Evolutionary conservation across 2,113 vertebrate species (phyloP).

Genomic region (Caloenas nicobarica): DNA sequence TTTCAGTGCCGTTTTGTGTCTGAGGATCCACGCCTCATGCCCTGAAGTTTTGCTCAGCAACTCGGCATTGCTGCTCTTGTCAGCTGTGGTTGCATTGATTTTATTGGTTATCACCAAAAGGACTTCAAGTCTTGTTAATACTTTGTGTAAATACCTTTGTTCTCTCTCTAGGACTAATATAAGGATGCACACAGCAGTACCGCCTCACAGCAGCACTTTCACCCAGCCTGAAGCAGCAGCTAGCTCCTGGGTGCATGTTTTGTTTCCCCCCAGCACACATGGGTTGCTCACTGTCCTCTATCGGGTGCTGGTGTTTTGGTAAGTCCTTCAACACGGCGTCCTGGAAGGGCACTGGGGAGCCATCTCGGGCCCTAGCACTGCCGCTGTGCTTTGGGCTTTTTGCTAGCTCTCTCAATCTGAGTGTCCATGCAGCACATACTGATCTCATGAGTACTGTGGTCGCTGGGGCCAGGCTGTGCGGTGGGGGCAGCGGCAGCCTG

Average conservation of each 20-base stretch:
- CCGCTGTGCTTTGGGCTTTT: neutral
- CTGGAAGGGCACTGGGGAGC: neutral
- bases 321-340: neutral
- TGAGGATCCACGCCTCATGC: accelerated
- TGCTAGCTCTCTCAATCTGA: neutral
- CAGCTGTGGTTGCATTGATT: neutral
- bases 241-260: neutral
- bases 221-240: neutral
- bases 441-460: accelerated
- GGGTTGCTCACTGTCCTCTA: neutral
- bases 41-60: neutral
- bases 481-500: neutral
- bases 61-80: accelerated
- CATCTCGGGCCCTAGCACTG: accelerated
- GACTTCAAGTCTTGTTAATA: neutral
- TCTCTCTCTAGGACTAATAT: neutral
- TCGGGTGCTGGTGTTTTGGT: accelerated
- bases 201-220: neutral
- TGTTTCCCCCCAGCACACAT: accelerated
- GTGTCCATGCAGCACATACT: accelerated
- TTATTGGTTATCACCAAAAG: neutral
- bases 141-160: neutral
- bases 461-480: accelerated
- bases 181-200: neutral
- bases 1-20: neutral